These are phyloP conservation scores for Drosophila helvetica DNA, from an alignment of 2,888 invertebrate genomes.

Conservation along the genomic window DNA sequence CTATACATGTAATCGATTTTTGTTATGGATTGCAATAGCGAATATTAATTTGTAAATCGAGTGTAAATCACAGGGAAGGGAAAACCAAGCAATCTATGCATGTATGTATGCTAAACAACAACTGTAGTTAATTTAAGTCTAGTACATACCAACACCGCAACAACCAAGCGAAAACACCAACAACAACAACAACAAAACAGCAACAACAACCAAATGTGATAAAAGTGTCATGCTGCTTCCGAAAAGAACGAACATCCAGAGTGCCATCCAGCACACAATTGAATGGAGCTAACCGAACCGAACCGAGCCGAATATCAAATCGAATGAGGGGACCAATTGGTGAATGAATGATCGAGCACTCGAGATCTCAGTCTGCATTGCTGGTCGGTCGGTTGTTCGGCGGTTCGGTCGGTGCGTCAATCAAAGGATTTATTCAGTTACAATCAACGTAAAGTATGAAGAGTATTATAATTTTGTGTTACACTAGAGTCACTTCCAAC, in stretches of 20 bases:
- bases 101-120: conserved; percentile 45
- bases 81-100: conserved; percentile 68
- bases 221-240: conserved; percentile 79
- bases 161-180: conserved; percentile 60
- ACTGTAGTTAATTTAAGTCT: conserved; percentile 69
- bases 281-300: conserved; percentile 15
- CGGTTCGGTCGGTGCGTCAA: conserved; percentile 4
- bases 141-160: conserved; percentile 70
- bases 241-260: conserved; percentile 36
- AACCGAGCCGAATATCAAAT: conserved; percentile 15
- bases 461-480: conserved; percentile 47
- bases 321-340: neutral
- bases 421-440: conserved; percentile 36
- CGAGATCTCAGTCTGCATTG: neutral
- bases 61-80: conserved; percentile 63
- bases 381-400: neutral
- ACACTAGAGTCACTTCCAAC: conserved; percentile 46
- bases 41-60: conserved; percentile 71
- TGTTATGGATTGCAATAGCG: conserved; percentile 75
- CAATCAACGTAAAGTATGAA: conserved; percentile 38
- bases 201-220: conserved; percentile 71
- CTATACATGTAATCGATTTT: conserved; percentile 60
- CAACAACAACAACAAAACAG: conserved; percentile 33
- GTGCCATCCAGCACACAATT: conserved; percentile 30
- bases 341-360: neutral